Evolutionary conservation across 2,797 vertebrate species (phyloP), one percentile per base, ranked within the genome.

Genomic region (Pipistrellus pipistrellus): DNA sequence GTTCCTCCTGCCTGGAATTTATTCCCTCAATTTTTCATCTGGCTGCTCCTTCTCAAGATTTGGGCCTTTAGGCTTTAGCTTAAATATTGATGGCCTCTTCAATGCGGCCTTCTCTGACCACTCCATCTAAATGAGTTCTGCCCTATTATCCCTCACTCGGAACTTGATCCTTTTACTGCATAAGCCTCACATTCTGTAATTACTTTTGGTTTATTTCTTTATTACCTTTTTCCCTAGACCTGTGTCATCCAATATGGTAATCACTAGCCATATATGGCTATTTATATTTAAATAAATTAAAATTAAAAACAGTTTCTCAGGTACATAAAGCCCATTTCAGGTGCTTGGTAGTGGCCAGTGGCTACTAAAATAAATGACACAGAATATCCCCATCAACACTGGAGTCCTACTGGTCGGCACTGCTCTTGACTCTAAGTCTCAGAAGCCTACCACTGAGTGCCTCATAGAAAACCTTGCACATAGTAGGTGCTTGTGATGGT

Each of bases 271-370:
- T 62, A 76, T 8, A 53, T 77, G 12, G n/a, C 44, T 86, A 62
- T 84, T 90, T 95, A 51, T 62, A 71, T 48, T 88, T 86, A 93
- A 78, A 27, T 46, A 11, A 85, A 41, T 81, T 25, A 72, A 89
- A 82, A 78, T 51, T 35, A 11, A 53, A 62, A 68, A 83, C 77
- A 41, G 53, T 57, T 44, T 92, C 27, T 68, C 27, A 62, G 27
- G 15, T 53, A 41, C 27, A 35, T 1, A n/a, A 85, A 44, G 71
- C 17, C 62, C 35, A 84, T 68, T 55, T 68, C 30, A 59, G 17
- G 51, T 53, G 9, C 27, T 71, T 20, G 10, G 0, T 35, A 53
- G 57, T 20, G 5, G 38, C n/a, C 41, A 11, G 25, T 32, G 11
- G 59, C 55, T 55, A 13, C 69, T 48, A 0, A 9, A 14, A 0